Evolutionary conservation across 2,888 invertebrate species (phyloP), one percentile per base, ranked within the genome.

Genomic region (Tillus elongatus): DNA sequence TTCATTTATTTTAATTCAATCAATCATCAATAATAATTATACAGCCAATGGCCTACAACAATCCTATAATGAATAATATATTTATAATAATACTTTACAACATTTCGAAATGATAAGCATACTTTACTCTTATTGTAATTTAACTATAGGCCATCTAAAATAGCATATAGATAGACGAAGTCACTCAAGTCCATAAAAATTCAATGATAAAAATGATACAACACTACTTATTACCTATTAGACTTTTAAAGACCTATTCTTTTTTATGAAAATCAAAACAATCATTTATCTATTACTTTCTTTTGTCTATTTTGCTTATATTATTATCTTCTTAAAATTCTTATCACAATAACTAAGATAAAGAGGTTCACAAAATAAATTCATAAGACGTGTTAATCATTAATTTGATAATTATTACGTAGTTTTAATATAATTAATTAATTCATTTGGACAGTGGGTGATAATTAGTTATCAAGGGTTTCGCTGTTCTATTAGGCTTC

Each of bases 41-140:
- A 58, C 24, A 60, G 59, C 60, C 59, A 54, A 53, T 53, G 63
- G 62, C 62, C 62, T 60, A 63, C 60, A 63, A 63, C 62, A 61
- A 59, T 54, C 48, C 52, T 57, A 54, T 59, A 50, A 51, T 57
- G 45, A 56, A 53, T 51, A 50, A 52, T 53, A 52, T 46, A 45
- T 44, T 54, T 43, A 45, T 41, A 19, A 19, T 19, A 19, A 19
- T 19, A 19, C n/a, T 19, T 19, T 19, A 19, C 24, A 19, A 19
- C 24, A 19, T 19, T 19, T 19, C n/a, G 43, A 46, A 49, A 43
- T 45, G 43, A 47, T 46, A 44, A 43, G 46, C 49, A 43, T 44
- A 48, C 43, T 45, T 42, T 40, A 44, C 47, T 47, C 47, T 37
- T 31, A 26, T 19, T 19, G n/a, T n/a, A 19, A 6, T 19, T 8